phyloP scores from a whole-genome alignment of 2,888 invertebrate species.

The Parnassius glacialis region DNA sequence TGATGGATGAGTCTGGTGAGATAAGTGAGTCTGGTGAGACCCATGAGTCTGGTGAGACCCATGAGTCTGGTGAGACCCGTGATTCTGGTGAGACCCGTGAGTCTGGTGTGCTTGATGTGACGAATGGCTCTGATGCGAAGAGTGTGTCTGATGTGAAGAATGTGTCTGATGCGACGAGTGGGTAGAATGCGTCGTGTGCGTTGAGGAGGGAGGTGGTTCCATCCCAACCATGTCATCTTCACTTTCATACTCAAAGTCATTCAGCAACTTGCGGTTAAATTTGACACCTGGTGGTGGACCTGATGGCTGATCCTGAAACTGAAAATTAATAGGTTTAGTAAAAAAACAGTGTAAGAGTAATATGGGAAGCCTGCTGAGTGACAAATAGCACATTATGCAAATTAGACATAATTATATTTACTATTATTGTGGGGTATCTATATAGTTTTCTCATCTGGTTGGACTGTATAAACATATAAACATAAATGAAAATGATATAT shows the following conservation, averaged over 20 bases:
- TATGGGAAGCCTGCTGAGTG: too few species aligned
- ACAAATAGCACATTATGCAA: too few species aligned
- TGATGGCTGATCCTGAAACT: slow-evolving; percentile 69
- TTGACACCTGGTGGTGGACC: slow-evolving; percentile 76
- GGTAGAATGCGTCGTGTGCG: slow-evolving; percentile 33
- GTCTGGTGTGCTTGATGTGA: slow-evolving; percentile 28
- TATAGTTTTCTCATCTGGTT: too few species aligned
- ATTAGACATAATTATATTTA: too few species aligned
- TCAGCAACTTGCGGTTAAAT: slow-evolving; percentile 90
- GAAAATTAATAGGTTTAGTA: neutral
- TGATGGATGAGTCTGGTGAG: slow-evolving; percentile 22
- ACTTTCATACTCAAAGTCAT: slow-evolving; percentile 94
- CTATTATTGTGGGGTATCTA: too few species aligned
- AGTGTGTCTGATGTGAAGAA: slow-evolving; percentile 13
- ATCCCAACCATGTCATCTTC: slow-evolving; percentile 88
- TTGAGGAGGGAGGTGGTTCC: slow-evolving; percentile 36
- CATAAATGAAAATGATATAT: too few species aligned
- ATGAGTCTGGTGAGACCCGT: slow-evolving; percentile 15
- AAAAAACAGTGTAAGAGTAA: too few species aligned
- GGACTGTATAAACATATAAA: too few species aligned
- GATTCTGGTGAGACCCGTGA: slow-evolving; percentile 21
- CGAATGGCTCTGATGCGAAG: neutral
- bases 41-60: neutral
- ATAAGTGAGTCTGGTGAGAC: too few species aligned
- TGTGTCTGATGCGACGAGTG: slow-evolving; percentile 38